Conservation (phyloP, 2,888 invertebrate genomes). For the Drosophila seclusa region DNA sequence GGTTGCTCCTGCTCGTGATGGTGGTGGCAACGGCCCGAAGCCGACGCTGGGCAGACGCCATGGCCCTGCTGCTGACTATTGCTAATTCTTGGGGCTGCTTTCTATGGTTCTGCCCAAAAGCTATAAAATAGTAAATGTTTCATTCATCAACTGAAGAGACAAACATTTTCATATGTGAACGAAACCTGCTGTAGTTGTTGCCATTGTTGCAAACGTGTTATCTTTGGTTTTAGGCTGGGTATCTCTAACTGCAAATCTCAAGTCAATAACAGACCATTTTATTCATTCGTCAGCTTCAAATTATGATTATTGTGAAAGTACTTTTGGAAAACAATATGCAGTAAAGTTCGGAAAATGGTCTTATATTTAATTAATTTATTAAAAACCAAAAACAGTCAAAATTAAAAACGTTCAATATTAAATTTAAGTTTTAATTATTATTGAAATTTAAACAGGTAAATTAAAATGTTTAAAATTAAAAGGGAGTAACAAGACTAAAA, state of each 20-base stretch:
- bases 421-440: neutral
- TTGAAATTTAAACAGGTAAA: neutral
- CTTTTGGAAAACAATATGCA: neutral
- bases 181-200: slow-evolving; percentile 7
- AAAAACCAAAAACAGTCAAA: neutral
- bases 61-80: slow-evolving; percentile 41
- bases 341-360: neutral
- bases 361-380: too few relatives aligned
- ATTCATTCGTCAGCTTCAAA: neutral
- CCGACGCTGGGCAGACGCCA: slow-evolving; percentile 46
- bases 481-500: neutral
- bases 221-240: neutral
- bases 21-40: slow-evolving; percentile 11
- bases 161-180: slow-evolving; percentile 57
- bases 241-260: neutral
- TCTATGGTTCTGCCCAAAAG: slow-evolving; percentile 26
- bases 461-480: neutral
- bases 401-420: neutral
- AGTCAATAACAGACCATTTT: neutral
- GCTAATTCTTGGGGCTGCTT: slow-evolving; percentile 4
- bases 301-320: neutral
- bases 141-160: slow-evolving; percentile 67
- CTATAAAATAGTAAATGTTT: slow-evolving; percentile 62
- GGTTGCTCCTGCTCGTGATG: slow-evolving; percentile 5
- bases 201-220: slow-evolving; percentile 14